Evolutionary conservation across 2,888 invertebrate species (phyloP).

Genomic region (Microplitis deprimator): DNA sequence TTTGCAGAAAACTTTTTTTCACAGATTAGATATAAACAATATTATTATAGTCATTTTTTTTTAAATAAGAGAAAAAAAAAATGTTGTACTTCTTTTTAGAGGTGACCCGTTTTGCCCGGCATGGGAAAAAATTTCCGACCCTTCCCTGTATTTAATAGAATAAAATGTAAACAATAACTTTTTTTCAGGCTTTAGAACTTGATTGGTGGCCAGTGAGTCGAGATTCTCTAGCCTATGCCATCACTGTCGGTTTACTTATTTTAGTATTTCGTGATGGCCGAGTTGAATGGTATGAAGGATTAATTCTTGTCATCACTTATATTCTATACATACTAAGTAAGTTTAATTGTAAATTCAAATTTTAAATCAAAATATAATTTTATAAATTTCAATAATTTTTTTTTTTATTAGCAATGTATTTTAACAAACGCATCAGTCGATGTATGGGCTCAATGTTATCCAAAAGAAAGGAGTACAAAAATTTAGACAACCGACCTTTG

Average conservation of each 20-base stretch:
- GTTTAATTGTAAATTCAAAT: slow-evolving; percentile 57
- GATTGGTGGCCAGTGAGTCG: slow-evolving; percentile 86
- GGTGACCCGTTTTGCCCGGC: no score
- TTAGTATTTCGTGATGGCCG: slow-evolving; percentile 79
- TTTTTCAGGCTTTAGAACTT: slow-evolving; percentile 76
- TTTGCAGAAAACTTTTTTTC: no score
- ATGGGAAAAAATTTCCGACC: no score
- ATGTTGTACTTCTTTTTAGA: no score
- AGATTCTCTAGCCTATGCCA: slow-evolving; percentile 81
- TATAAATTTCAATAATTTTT: neutral
- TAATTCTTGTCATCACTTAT: slow-evolving; percentile 80
- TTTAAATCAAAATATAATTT: neutral
- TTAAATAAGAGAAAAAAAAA: no score
- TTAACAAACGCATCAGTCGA: slow-evolving; percentile 76
- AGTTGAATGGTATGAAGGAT: slow-evolving; percentile 84
- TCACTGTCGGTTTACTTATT: slow-evolving; percentile 81
- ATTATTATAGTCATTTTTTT: no score
- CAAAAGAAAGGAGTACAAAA: slow-evolving; percentile 74
- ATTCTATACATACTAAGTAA: slow-evolving; percentile 80
- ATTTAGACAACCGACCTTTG: slow-evolving; percentile 72
- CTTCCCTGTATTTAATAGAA: no score
- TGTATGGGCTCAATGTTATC: slow-evolving; percentile 73
- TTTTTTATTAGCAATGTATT: slow-evolving; percentile 77
- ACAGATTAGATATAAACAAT: no score
- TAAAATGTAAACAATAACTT: slow-evolving; percentile 15